Evolutionary conservation across 23 tunicate genomes (phyloP), one percentile per base, ranked within the genome.

Genomic region (Trididemnum miniatum): DNA sequence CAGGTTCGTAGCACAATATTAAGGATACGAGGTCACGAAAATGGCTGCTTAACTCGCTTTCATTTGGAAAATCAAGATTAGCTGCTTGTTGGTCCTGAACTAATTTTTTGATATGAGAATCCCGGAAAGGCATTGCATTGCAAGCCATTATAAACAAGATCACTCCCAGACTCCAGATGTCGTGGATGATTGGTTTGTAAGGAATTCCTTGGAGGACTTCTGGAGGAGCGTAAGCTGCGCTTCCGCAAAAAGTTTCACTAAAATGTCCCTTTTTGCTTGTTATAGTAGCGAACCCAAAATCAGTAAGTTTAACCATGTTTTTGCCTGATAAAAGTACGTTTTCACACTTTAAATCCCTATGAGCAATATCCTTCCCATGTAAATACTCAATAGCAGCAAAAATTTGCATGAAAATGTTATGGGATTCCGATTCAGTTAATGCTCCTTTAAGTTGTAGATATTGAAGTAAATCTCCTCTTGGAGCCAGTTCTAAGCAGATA

Each of bases 211-310:
- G 71, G 5, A 89, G 64, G 26, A 89, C 84, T 83, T 89, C 94
- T 7, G 94, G 94, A 1, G 94, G 72, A 0, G 94, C 94, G 54
- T 89, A 89, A 2, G 94, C 94, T 15, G 94, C 94, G 31, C 94
- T 89, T 49, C 94, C 94, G 65, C 94, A 89, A 39, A 78, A 89
- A 9, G 94, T 89, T 38, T 72, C 31, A 60, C 88, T 83, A 0
- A 76, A 32, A 20, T 66, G 76, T 3, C 36, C 34, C 49, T 35
- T 37, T 30, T 76, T 51, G 7, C 40, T 37, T 39, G 82, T 35
- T 12, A 34, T 33, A 15, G 80, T 52, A 20, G 94, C 94, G 59
- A 89, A 89, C 20, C 94, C 94, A 54, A 89, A 89, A 49, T 89
- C 94, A 1, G 88, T 87, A 37, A 89, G 78, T 89, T 89, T 89